Base-by-base conservation (phyloP, 2,797 vertebrate species). In the Enteromius viviparus region DNA sequence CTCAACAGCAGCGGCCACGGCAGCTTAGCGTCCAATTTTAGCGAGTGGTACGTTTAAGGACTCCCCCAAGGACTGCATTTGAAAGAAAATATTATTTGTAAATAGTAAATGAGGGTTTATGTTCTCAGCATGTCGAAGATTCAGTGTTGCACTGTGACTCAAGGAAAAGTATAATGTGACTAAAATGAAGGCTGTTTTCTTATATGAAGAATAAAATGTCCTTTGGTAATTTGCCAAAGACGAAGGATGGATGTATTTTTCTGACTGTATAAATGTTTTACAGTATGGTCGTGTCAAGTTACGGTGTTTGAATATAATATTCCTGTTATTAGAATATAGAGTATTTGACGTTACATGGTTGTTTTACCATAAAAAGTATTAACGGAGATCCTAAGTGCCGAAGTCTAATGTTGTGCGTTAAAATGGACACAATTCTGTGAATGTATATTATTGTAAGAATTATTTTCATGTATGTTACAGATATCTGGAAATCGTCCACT, bases 31-130 rank as follows among this genome's bases (percentile, higher is more conserved):
- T 95, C 95, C 89, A 96, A 95, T 90, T 96, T 96, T 91, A 96
- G 94, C 85, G 96, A 96, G 91, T 96, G 96, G 96, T 96, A 96
- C 90, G 95, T 96, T 91, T 96, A 94, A 83, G 80, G 60, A 6
- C 68, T 51, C 58, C 51, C 15, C 58, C 64, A 34, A 62, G 47
- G 29, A 80, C 58, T 23, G 85, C 88, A 79, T 14, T 80, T 91
- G 90, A 88, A 87, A 90, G 90, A 85, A 82, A 85, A 45, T 78
- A 89, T 88, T 77, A 91, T 84, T 92, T 93, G 90, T 89, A 89
- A 89, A 91, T 92, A 91, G 85, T 92, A 90, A 91, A 83, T 94
- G 93, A 93, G 93, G 92, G 94, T 91, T 94, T 91, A 91, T 92
- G 92, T 87, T 89, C 91, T 93, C 88, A 87, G 85, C 90, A 92